Percentiles rank a stretch among this genome's conserved stretches.
phyloP scores from a whole-genome alignment of 2,113 vertebrate genomes.

The Chloropsis cyanopogon region DNA sequence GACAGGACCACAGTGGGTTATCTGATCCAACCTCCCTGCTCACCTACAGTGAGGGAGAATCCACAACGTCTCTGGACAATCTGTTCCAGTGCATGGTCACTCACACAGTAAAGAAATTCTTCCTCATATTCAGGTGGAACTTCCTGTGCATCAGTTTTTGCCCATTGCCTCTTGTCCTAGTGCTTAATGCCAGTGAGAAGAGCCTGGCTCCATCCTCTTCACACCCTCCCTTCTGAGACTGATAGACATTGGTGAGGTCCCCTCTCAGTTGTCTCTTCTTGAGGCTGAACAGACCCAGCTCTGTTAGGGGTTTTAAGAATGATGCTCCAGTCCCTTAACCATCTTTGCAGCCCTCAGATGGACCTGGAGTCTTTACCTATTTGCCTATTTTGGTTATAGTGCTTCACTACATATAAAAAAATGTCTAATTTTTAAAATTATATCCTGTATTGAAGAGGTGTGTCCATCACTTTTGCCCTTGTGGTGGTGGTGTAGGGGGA shows the following conservation, averaged over 20 bases:
- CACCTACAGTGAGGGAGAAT: neutral
- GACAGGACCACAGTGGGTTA: neutral
- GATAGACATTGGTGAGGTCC: no score
- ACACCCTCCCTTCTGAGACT: neutral
- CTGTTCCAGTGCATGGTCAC: rapidly evolving
- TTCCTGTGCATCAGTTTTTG: neutral
- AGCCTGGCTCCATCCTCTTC: neutral
- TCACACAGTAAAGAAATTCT: neutral
- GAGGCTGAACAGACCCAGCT: neutral
- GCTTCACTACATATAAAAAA: neutral
- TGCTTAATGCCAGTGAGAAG: rapidly evolving
- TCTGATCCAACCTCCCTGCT: neutral
- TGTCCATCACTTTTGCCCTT: neutral
- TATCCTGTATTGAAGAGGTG: neutral
- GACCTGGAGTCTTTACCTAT: neutral
- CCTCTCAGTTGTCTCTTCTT: neutral
- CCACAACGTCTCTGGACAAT: neutral
- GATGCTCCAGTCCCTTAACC: neutral
- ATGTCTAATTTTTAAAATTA: no score
- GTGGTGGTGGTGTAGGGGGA: neutral
- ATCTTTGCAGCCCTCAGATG: neutral
- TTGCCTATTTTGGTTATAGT: neutral
- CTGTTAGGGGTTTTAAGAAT: neutral
- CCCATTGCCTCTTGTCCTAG: neutral
- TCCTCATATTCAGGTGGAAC: neutral